Base-by-base conservation (phyloP, 2,113 vertebrate genomes). In the Xenus cinereus region DNA sequence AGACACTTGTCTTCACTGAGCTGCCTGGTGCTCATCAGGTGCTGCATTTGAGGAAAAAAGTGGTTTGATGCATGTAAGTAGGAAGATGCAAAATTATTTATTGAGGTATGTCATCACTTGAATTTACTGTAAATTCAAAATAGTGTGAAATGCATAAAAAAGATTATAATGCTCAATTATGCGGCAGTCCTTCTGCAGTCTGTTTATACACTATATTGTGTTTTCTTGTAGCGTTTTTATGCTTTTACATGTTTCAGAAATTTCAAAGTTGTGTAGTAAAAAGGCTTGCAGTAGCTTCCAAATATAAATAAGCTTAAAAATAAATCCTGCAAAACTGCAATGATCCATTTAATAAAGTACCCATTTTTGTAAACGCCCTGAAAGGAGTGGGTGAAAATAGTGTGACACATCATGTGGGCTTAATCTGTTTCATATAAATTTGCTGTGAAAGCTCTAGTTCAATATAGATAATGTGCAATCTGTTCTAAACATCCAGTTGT, bases 251-350 rank as follows among this genome's bases (percentile, higher is more conserved):
- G 28, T 77, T 88, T 83, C 68, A 71, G 45, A 64, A 78, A 66
- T 81, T 51, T 93, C 56, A 12, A 41, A 68, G 50, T 84, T 89
- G 39, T 73, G 23, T 66, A 71, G 82, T 45, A 63, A 51, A 83
- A 53, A 71, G 24, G 7, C 78, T 95, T 93, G 78, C 50, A 71
- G 64, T 80, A 28, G 21, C 74, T 87, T 93, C 88, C 74, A 86
- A 96, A 87, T 93, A 93, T 84, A 96, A 95, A 78, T 86, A 93
- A 71, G 37, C 84, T 95, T 97, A 89, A 93, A 95, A 94, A 96
- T 94, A 95, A 96, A 91, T n/a, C 75, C n/a, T 84, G 37, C 68
- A 89, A 72, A 96, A 96, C 56, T 67, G 39, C 81, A 69, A 16
- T 1, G 10, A 82, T 87, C 50, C 35, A 37, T 93, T 97, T 96